phyloP scores from a whole-genome alignment of 2,113 vertebrate species.

The Acanthochromis polyacanthus region DNA sequence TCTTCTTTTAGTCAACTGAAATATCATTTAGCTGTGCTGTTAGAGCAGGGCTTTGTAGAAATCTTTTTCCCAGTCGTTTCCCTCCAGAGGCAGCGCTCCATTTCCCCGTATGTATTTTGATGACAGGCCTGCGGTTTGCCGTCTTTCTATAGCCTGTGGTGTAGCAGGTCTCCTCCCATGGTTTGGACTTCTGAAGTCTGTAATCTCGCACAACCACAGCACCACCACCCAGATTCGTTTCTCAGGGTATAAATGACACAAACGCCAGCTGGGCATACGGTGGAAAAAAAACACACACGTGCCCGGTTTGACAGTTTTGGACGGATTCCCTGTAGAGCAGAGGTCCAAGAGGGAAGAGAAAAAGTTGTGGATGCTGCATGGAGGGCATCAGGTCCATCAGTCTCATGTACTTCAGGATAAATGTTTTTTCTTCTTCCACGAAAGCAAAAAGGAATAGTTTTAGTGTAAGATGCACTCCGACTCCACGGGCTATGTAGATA shows the following conservation, averaged over 20 bases:
- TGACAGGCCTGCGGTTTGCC: conserved; percentile 68
- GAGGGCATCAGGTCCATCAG: background rate
- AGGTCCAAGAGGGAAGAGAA: background rate
- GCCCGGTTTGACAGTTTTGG: conserved; percentile 41
- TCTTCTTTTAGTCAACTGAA: background rate
- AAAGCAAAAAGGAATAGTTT: background rate
- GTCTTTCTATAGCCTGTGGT: conserved; percentile 73
- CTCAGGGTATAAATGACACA: conserved; percentile 58
- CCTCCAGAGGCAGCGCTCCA: conserved; percentile 17
- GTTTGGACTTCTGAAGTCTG: conserved; percentile 62
- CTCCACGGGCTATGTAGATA: background rate
- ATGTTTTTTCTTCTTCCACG: background rate
- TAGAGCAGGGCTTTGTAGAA: background rate
- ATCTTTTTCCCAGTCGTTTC: background rate
- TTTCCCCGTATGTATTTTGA: conserved; percentile 51
- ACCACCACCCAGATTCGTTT: conserved; percentile 74
- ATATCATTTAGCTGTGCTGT: background rate
- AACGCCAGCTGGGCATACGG: conserved; percentile 53
- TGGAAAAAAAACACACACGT: conserved; percentile 20
- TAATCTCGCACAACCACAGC: conserved; percentile 73
- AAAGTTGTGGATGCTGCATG: background rate
- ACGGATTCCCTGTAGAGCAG: conserved; percentile 10
- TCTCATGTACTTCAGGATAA: background rate
- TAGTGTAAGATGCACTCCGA: background rate
- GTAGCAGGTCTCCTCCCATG: conserved; percentile 71